Conservation (phyloP, 2,888 invertebrate species). For the Nomada ruficornis region DNA sequence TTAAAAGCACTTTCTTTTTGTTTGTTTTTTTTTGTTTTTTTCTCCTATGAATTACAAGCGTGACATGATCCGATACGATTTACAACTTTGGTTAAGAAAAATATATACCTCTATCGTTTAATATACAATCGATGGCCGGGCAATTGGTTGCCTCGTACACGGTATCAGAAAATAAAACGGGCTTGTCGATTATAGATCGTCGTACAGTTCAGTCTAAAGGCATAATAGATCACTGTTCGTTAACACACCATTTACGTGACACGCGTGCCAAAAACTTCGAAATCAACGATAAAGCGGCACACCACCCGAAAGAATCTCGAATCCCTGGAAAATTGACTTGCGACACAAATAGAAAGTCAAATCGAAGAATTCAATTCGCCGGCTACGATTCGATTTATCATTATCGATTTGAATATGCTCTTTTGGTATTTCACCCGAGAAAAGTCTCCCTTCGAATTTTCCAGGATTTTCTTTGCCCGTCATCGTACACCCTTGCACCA, state of each 20-base stretch:
- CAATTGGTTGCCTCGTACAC: slow-evolving; percentile 36
- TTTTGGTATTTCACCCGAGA: no score
- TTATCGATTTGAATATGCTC: no score
- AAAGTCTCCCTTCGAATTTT: not conserved
- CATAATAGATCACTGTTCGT: slow-evolving; percentile 30
- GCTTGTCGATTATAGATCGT: slow-evolving; percentile 49
- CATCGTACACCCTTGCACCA: not conserved
- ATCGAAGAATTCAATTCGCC: no score
- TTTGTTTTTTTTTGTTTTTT: slow-evolving; percentile 25
- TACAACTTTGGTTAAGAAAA: slow-evolving; percentile 78
- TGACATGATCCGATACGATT: slow-evolving; percentile 58
- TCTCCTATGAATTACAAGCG: slow-evolving; percentile 20
- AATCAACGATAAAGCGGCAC: not conserved
- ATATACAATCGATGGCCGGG: slow-evolving; percentile 31
- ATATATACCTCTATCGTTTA: slow-evolving; percentile 58
- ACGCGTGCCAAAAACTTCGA: slow-evolving; percentile 25
- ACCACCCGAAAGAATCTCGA: no score
- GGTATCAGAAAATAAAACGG: slow-evolving; percentile 61
- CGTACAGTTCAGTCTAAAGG: slow-evolving; percentile 69
- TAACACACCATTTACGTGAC: slow-evolving; percentile 35
- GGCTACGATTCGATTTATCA: no score
- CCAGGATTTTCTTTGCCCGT: not conserved
- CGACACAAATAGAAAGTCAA: no score
- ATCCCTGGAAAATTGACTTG: slow-evolving; percentile 18
- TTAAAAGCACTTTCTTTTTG: slow-evolving; percentile 46